Percentiles rank a stretch among this genome's conserved stretches.
Conservation (phyloP, 2,113 vertebrate genomes). For the Steatornis caripensis region DNA sequence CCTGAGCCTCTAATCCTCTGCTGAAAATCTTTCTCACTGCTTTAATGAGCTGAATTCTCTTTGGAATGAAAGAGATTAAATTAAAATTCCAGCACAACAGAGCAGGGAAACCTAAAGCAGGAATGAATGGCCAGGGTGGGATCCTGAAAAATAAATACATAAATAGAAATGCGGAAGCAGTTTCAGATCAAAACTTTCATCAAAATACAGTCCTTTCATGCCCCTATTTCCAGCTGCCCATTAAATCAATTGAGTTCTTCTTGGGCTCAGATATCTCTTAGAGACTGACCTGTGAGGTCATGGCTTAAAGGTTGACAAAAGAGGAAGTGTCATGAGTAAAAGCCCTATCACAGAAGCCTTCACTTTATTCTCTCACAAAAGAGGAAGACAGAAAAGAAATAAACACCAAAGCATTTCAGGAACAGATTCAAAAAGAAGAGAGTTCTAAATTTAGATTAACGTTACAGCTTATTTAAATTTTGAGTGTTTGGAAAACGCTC, state of each 20-base stretch:
- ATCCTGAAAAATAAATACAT: background rate
- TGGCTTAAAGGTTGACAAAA: background rate
- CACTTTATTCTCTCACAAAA: background rate
- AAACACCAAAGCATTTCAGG: background rate
- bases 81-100: background rate
- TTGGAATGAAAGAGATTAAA: conserved; percentile 36
- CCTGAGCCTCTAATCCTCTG: background rate
- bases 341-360: background rate
- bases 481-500: background rate
- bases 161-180: background rate
- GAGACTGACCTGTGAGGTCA: background rate
- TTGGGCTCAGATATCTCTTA: background rate
- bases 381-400: background rate
- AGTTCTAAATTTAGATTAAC: background rate
- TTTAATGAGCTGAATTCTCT: conserved; percentile 24
- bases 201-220: background rate
- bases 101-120: background rate
- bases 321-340: background rate
- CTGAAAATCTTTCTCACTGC: background rate
- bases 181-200: background rate
- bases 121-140: background rate
- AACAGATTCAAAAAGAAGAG: background rate
- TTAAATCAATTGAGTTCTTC: background rate
- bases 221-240: background rate
- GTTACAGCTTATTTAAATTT: background rate